Conservation (phyloP, 2,888 invertebrate genomes). For the Parelbella ahira region DNA sequence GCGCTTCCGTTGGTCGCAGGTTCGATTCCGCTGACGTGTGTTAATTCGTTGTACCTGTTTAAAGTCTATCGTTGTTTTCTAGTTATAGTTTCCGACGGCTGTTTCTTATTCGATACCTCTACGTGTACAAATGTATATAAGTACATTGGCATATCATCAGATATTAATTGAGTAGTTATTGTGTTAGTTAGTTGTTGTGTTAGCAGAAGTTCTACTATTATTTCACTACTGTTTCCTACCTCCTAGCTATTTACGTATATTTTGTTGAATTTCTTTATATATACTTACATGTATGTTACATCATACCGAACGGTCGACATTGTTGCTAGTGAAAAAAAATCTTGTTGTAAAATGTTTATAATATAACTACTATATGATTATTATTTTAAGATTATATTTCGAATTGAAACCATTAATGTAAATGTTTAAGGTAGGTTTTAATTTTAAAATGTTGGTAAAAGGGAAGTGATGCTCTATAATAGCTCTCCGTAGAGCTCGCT, state of each 20-base stretch:
- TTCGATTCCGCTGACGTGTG: background rate
- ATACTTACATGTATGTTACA: conserved; percentile 3
- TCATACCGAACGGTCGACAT: conserved; percentile 40
- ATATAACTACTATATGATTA: conserved; percentile 56
- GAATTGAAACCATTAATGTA: conserved; percentile 42
- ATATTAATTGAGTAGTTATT: conserved; percentile 28
- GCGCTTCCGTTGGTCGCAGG: conserved; percentile 4
- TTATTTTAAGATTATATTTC: conserved; percentile 55
- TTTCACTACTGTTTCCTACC: conserved; percentile 29
- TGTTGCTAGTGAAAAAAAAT: conserved; percentile 55
- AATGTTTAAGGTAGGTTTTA: conserved; percentile 51
- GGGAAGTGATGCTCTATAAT: conserved; percentile 59
- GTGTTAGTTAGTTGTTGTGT: no score
- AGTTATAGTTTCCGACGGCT: conserved; percentile 21
- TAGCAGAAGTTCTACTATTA: no score
- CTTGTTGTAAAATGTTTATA: conserved; percentile 74
- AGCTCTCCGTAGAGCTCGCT: background rate
- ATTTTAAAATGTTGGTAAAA: conserved; percentile 51
- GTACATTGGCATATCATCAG: conserved; percentile 67
- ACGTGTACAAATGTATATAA: conserved; percentile 63
- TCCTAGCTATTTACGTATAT: no score
- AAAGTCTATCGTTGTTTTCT: conserved; percentile 25
- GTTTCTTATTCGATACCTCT: conserved; percentile 33
- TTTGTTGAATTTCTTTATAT: conserved; percentile 5
- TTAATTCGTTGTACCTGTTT: conserved; percentile 16